Conservation (phyloP, 64 coral and sea anemone genomes). For the Catalaphyllia jardinei region DNA sequence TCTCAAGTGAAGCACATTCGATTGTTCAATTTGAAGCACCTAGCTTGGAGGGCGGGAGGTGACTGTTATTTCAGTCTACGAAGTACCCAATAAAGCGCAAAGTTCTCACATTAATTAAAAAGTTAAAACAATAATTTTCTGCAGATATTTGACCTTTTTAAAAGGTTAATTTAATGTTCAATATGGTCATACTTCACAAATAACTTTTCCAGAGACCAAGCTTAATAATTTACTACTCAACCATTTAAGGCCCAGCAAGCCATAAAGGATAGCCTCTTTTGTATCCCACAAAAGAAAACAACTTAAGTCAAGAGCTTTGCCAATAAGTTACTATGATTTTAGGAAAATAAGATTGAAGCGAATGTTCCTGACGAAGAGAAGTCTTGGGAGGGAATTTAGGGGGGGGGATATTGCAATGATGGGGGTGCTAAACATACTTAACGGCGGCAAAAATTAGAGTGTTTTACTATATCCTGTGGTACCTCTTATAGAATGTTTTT, state of each 20-base stretch:
- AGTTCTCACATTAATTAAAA: background rate
- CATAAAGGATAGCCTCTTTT: background rate
- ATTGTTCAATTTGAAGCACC: too few relatives aligned
- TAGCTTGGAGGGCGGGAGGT: too few relatives aligned
- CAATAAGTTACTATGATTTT: constrained; percentile 10
- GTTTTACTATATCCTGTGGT: too few relatives aligned
- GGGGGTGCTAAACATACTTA: too few relatives aligned
- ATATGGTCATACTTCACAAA: background rate
- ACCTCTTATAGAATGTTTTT: too few relatives aligned
- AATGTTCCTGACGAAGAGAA: too few relatives aligned
- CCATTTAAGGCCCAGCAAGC: background rate
- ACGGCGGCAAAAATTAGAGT: too few relatives aligned
- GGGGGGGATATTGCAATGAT: too few relatives aligned
- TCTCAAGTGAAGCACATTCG: too few relatives aligned
- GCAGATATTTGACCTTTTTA: background rate
- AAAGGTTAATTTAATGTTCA: constrained; percentile 23
- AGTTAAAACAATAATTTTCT: background rate
- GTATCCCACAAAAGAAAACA: background rate
- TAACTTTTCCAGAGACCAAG: constrained; percentile 15
- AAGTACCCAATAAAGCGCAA: background rate
- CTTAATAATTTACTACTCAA: constrained; percentile 16
- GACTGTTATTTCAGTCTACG: too few relatives aligned
- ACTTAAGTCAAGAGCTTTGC: background rate
- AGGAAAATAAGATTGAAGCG: too few relatives aligned
- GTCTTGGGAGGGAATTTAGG: too few relatives aligned